Evolutionary conservation across 2,113 vertebrate genomes (phyloP).

Genomic region (Edolisoma coerulescens): DNA sequence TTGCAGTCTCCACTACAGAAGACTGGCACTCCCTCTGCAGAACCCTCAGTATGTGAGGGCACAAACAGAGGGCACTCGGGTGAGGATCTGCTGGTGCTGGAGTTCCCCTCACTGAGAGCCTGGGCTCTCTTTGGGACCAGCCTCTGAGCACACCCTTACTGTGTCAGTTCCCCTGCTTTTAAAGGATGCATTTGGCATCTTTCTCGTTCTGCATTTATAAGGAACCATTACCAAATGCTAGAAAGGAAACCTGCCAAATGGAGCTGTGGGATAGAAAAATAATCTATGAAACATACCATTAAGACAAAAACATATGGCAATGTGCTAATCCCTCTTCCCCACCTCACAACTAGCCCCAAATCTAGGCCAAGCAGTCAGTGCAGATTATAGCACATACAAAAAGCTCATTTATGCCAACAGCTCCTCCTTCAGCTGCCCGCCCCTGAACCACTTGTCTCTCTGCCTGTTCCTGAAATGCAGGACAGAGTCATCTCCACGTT

Average conservation of each 20-base stretch:
- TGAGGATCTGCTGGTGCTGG: background rate
- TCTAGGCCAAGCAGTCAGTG: constrained; percentile 56
- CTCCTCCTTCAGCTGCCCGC: constrained; percentile 20
- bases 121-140: background rate
- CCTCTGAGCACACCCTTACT: background rate
- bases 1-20: background rate
- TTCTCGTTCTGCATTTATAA: constrained; percentile 38
- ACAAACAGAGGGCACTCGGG: fast-evolving
- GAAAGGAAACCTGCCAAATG: constrained; percentile 63
- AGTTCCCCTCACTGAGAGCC: background rate
- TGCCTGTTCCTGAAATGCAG: background rate
- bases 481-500: background rate
- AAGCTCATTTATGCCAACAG: constrained; percentile 14
- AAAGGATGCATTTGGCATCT: constrained; percentile 21
- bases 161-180: constrained; percentile 2
- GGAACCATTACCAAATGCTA: constrained; percentile 59
- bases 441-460: background rate
- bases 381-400: constrained; percentile 32
- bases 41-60: background rate
- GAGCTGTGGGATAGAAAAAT: constrained; percentile 48
- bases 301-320: constrained; percentile 68
- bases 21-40: background rate
- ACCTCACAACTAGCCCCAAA: constrained; percentile 49
- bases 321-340: constrained; percentile 57
- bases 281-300: constrained; percentile 63